Conservation (phyloP, 2,113 vertebrate species). For the Alexandromys fortis region DNA sequence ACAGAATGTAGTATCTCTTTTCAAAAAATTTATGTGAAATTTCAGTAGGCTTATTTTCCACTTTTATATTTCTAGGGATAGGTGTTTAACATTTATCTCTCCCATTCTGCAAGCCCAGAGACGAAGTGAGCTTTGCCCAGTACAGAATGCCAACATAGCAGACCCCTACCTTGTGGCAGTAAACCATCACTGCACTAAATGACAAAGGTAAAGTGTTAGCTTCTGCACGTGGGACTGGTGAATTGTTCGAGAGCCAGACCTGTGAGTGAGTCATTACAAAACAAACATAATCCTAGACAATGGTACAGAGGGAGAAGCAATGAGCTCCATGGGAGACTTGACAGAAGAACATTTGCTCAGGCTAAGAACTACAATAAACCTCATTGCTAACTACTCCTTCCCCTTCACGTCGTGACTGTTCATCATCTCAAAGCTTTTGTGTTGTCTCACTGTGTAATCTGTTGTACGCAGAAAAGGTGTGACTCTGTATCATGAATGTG, state of each 20-base stretch:
- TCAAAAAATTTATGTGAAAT: neutral
- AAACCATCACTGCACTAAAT: neutral
- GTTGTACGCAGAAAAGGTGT: neutral
- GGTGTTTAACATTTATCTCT: neutral
- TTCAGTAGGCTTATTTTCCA: neutral
- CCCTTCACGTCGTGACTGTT: neutral
- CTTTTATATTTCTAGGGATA: neutral
- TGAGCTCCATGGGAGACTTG: neutral
- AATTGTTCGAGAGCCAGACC: neutral
- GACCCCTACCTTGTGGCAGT: neutral
- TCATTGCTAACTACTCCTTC: neutral
- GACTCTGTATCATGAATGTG: neutral
- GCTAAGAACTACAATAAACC: neutral
- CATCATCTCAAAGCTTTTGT: neutral
- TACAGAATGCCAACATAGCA: rapidly evolving
- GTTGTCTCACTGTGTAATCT: neutral
- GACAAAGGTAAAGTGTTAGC: neutral
- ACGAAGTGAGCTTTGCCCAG: neutral
- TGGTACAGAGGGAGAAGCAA: neutral
- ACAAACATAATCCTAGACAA: neutral
- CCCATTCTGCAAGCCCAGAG: neutral
- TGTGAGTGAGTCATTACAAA: neutral
- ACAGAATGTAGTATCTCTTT: neutral
- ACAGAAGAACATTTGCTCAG: neutral
- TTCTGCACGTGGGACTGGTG: neutral